Conservation (phyloP, 2,888 invertebrate genomes). For the Epinotia ramella region DNA sequence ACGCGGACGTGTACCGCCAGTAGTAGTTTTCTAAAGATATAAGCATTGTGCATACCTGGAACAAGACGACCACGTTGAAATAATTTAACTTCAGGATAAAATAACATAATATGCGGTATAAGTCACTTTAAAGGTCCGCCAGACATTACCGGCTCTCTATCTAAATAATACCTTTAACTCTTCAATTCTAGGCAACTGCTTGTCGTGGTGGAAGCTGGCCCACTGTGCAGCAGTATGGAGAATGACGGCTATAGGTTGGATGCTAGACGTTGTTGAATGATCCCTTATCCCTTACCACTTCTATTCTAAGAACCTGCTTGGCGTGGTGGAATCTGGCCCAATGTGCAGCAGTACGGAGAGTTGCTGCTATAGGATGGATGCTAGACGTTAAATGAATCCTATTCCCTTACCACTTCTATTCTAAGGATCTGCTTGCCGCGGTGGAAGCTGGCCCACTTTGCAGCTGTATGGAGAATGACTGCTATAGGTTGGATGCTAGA, state of each 20-base stretch:
- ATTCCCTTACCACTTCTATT: slow-evolving; percentile 91
- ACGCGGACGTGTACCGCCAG: slow-evolving; percentile 97
- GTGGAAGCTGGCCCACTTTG: slow-evolving; percentile 94
- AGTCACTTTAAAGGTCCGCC: too few species aligned
- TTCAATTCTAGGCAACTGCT: slow-evolving; percentile 95
- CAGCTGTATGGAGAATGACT: slow-evolving; percentile 76
- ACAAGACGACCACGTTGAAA: neutral
- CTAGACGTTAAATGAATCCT: too few species aligned
- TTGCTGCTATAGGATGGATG: too few species aligned
- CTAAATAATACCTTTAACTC: too few species aligned
- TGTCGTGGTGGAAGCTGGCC: slow-evolving; percentile 98
- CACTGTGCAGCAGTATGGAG: slow-evolving; percentile 86
- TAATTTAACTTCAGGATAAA: neutral
- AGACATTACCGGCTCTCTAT: too few species aligned
- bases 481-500: too few species aligned
- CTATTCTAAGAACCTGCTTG: slow-evolving; percentile 96
- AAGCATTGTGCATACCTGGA: slow-evolving; percentile 94
- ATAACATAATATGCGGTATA: too few species aligned
- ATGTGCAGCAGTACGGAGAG: slow-evolving; percentile 86
- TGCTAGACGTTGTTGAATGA: too few species aligned
- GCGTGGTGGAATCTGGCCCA: slow-evolving; percentile 97
- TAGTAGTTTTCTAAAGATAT: slow-evolving; percentile 97
- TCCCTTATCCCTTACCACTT: slow-evolving; percentile 87
- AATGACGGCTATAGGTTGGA: too few species aligned
- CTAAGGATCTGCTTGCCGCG: slow-evolving; percentile 97